Base-by-base conservation (phyloP, 2,113 vertebrate species). In the Emydura subglobosa region DNA sequence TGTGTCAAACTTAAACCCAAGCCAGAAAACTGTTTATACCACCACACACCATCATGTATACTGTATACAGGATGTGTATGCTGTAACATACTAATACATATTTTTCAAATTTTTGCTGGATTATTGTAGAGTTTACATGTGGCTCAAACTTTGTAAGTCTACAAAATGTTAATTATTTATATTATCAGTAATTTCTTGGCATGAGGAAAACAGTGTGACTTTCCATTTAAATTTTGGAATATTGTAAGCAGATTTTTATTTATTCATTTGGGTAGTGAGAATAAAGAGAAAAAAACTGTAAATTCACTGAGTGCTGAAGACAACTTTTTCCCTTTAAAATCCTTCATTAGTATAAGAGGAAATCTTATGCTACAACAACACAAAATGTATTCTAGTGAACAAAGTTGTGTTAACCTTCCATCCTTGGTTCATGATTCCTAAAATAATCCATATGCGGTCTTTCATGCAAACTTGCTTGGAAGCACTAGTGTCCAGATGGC, bases 331-430 rank as follows among this genome's bases (percentile, higher is more conserved):
- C 89, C 4, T 27, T 82, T 80, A 85, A 85, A 91, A 74, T 42
- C 44, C 16, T 27, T 88, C 54, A 1, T 10, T 80, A 16, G 31
- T 6, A 83, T 79, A 93, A 51, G 24, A 39, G 34, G 49, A 78
- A 89, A 54, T 27, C 93, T 50, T 3, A 1, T 1, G 0, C 34
- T 21, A 2, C 39, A 47, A 83, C 34, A 79, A 24, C 4, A 5
- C 12, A 8, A 21, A 0, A 0, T 7, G 8, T 79, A 42, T n/a
- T 59, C 24, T 22, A 5, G 1, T 82, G 42, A 14, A 79, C 57
- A 47, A 19, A 85, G 72, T 76, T 65, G 19, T 2, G 1, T 10
- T 7, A 16, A 10, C 65, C 79, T 87, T 50, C 7, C 3, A 34
- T 53, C 10, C 3, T 79, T 91, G 68, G 61, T 68, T 34, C 65